Base-by-base conservation (phyloP, 2,113 vertebrate species). In the Mungos mungo region DNA sequence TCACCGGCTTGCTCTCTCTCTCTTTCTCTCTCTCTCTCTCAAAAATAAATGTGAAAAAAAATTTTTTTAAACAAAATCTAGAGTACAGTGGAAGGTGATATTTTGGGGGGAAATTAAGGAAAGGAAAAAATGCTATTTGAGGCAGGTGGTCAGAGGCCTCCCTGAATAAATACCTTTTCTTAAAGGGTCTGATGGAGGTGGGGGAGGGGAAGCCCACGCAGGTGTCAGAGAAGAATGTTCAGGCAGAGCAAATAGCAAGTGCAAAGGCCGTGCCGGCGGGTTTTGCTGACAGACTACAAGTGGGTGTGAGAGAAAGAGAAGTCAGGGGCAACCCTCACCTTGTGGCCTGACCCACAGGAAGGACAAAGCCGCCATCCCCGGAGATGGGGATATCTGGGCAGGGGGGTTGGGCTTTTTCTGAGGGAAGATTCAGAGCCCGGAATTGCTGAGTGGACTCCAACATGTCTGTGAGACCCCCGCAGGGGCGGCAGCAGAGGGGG, bases 261-360 rank as follows among this genome's bases (percentile, higher is more conserved):
- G 76, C 69, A 93, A 63, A 93, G 71, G 82, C 41, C 85, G 23
- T 1, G 0, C 84, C 65, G 88, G 1, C 21, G 69, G 54, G 69
- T 80, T 87, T 94, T 93, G 85, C 91, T 84, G 92, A 95, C 85
- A 91, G 95, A 72, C 93, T 92, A 80, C 68, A 87, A 93, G 89
- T 90, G 81, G 85, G 50, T 72, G 50, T 96, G 79, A 54, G 47
- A 79, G 90, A 71, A 74, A 29, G 19, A 79, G 71, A 72, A 72
- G 88, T 95, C 86, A 54, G 41, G 35, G 83, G 31, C 7, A 94
- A 81, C 52, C 90, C 82, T 38, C 16, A 86, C 52, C 41, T 84
- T 11, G 71, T 89, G 93, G 52, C 94, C 65, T 66, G 60, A 90
- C 79, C 60, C 38, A 5, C 63, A n/a, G n/a, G 45, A 60, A 76